These are phyloP conservation scores for Diabrotica balteata DNA, from an alignment of 2,888 invertebrate species.

Conservation along the genomic window DNA sequence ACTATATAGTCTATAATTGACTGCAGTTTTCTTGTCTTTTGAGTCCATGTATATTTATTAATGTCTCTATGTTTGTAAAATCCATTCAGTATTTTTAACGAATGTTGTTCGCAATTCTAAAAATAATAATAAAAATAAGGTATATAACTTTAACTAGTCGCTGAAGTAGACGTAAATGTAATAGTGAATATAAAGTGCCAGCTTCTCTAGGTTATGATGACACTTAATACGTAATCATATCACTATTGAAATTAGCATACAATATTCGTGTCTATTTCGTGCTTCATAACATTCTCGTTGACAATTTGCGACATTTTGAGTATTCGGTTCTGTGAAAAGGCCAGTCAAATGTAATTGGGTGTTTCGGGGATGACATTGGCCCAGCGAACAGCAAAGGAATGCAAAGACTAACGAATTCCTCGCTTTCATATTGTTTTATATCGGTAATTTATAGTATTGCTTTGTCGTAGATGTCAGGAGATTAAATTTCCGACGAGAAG, in stretches of 20 bases:
- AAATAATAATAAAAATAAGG: too few relatives aligned
- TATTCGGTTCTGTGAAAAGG: constrained; percentile 30
- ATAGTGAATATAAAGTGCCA: not conserved
- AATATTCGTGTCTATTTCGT: constrained; percentile 22
- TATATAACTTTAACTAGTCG: too few relatives aligned
- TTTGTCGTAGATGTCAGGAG: constrained; percentile 58
- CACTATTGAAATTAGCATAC: constrained; percentile 19
- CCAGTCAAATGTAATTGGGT: constrained; percentile 36
- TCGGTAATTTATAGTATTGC: constrained; percentile 60
- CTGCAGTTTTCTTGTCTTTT: too few relatives aligned
- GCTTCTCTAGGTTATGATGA: not conserved
- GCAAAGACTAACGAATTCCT: constrained; percentile 58
- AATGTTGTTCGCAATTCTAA: too few relatives aligned
- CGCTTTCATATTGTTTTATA: constrained; percentile 61
- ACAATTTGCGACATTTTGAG: constrained; percentile 29
- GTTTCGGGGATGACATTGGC: constrained; percentile 49
- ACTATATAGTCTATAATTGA: too few relatives aligned
- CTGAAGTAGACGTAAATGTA: too few relatives aligned
- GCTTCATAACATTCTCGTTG: constrained; percentile 18
- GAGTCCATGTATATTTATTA: too few relatives aligned
- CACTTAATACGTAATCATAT: not conserved
- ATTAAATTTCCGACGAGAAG: constrained; percentile 55
- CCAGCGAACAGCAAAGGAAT: constrained; percentile 52
- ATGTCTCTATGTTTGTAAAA: too few relatives aligned
- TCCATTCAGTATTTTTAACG: too few relatives aligned